Evolutionary conservation across 2,113 vertebrate genomes (phyloP).

Genomic region (Cyrtonyx montezumae): DNA sequence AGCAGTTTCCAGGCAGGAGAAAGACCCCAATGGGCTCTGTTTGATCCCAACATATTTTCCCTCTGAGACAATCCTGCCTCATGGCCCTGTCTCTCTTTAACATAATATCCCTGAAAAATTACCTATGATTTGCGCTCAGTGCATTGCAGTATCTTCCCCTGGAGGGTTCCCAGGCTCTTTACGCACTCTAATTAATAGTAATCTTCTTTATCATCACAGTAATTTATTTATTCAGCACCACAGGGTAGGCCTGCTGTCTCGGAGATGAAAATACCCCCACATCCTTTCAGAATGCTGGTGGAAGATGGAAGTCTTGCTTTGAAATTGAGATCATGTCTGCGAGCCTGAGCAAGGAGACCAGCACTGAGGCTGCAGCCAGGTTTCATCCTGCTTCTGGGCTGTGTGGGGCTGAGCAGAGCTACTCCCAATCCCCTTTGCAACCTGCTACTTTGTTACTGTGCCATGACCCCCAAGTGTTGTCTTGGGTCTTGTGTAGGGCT

Average conservation of each 20-base stretch:
- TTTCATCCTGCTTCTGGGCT: not conserved
- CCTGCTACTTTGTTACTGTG: not conserved
- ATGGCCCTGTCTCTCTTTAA: not conserved
- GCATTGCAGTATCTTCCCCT: not conserved
- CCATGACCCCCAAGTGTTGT: not conserved
- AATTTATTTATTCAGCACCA: constrained; percentile 24
- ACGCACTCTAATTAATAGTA: constrained; percentile 44
- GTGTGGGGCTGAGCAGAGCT: not conserved
- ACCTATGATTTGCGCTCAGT: not conserved
- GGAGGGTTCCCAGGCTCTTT: constrained; percentile 19
- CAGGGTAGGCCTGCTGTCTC: not conserved
- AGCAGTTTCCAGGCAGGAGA: not conserved
- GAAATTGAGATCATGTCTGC: not conserved
- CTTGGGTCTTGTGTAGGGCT: not conserved
- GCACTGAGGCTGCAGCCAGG: not conserved
- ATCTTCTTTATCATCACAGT: not conserved
- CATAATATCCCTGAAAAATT: not conserved
- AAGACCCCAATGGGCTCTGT: not conserved
- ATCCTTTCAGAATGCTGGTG: not conserved
- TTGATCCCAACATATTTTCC: not conserved
- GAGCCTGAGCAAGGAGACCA: not conserved
- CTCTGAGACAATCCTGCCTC: not conserved
- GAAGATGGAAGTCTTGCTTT: not conserved
- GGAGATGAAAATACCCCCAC: not conserved
- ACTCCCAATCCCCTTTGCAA: not conserved